phyloP scores from a whole-genome alignment of 2,797 vertebrate genomes.

The Xyrichtys novacula region DNA sequence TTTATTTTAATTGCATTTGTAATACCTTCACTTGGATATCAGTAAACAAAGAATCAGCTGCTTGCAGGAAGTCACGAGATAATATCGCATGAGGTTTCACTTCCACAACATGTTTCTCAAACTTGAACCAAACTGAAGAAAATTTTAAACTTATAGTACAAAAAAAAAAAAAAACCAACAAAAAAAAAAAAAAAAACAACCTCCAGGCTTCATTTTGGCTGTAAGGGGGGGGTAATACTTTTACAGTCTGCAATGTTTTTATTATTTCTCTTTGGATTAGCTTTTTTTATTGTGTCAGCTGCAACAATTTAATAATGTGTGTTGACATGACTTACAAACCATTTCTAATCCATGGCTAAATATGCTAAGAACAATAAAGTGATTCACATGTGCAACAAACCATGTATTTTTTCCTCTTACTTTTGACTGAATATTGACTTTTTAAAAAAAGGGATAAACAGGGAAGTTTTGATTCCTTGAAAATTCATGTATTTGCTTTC shows the following conservation, averaged over 20 bases:
- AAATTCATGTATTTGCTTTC: neutral
- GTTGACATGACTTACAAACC: conserved; percentile 46
- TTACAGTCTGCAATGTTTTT: conserved; percentile 35
- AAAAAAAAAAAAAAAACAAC: too few relatives aligned
- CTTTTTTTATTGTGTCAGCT: conserved; percentile 36
- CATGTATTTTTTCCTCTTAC: conserved; percentile 22
- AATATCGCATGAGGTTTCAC: conserved; percentile 55
- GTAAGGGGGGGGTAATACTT: too few relatives aligned
- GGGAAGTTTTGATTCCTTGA: too few relatives aligned
- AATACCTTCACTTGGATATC: conserved; percentile 71
- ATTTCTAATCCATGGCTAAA: conserved; percentile 49
- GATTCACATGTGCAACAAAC: conserved; percentile 59
- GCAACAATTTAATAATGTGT: conserved; percentile 29
- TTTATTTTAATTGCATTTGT: conserved; percentile 73
- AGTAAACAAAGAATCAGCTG: conserved; percentile 37
- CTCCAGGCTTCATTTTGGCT: too few relatives aligned
- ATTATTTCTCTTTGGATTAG: conserved; percentile 29
- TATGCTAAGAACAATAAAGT: conserved; percentile 71
- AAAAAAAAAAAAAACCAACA: too few relatives aligned
- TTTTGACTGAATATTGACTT: conserved; percentile 4
- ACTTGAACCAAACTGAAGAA: conserved; percentile 22
- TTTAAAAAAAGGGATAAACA: neutral
- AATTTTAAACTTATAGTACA: conserved; percentile 12
- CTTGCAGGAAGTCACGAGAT: conserved; percentile 32
- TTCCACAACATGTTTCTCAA: conserved; percentile 25